Evolutionary conservation across 1,140 invertebrate genomes (phyloP).

Genomic region (Prorops nasuta): DNA sequence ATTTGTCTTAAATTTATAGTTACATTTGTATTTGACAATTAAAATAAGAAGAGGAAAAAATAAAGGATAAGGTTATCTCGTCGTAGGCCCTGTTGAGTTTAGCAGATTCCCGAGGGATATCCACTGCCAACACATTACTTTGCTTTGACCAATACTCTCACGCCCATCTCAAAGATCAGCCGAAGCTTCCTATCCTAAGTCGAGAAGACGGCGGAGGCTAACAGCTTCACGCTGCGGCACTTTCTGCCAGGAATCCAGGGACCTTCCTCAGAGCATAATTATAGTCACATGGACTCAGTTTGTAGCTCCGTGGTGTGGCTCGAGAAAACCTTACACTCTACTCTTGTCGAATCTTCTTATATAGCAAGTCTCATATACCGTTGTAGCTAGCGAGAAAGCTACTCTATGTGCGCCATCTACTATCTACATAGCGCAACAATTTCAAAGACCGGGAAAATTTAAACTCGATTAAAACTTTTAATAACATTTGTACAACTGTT

Average conservation of each 20-base stretch:
- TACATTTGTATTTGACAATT: no score
- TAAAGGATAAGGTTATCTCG: constrained; percentile 25
- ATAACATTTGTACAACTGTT: no score
- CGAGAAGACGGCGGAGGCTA: constrained; percentile 29
- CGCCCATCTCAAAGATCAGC: constrained; percentile 33
- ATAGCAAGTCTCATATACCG: not conserved
- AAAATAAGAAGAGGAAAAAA: constrained; percentile 1
- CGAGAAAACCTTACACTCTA: constrained; percentile 12
- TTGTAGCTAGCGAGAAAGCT: constrained; percentile 25
- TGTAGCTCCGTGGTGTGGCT: constrained; percentile 36
- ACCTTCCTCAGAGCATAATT: constrained; percentile 41
- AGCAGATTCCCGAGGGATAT: constrained; percentile 9
- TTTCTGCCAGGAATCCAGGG: constrained; percentile 39
- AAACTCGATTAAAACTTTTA: no score
- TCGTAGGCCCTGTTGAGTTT: constrained; percentile 38
- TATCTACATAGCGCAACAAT: no score
- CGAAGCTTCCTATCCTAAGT: constrained; percentile 24
- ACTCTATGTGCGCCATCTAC: no score
- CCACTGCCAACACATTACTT: constrained; percentile 33
- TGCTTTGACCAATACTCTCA: constrained; percentile 40
- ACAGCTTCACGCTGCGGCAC: constrained; percentile 30
- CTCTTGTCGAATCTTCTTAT: not conserved
- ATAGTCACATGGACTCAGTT: constrained; percentile 33
- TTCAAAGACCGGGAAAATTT: no score
- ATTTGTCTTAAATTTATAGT: no score